These are phyloP conservation scores for Drosophila quasianomalipes DNA, from an alignment of 2,888 invertebrate genomes.

Conservation along the genomic window DNA sequence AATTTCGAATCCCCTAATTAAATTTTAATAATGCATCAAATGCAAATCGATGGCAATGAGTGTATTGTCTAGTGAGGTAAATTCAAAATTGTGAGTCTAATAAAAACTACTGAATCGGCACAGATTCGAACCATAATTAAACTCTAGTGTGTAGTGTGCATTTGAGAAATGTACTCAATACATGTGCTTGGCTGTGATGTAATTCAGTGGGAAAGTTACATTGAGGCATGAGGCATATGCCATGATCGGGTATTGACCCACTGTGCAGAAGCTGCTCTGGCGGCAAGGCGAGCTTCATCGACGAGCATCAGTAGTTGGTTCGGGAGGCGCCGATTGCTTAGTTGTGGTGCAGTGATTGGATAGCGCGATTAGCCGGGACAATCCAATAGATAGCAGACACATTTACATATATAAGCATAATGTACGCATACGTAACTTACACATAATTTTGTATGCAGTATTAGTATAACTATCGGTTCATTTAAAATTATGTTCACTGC, in stretches of 20 bases:
- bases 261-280: constrained; percentile 37
- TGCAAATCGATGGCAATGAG: neutral
- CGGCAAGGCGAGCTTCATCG: constrained; percentile 19
- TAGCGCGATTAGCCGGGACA: constrained; percentile 40
- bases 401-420: neutral
- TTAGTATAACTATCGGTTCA: constrained; percentile 3
- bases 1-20: constrained; percentile 6
- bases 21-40: neutral
- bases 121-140: neutral
- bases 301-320: constrained; percentile 27
- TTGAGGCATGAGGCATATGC: neutral
- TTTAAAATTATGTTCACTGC: neutral
- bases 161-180: neutral
- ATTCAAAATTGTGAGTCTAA: neutral
- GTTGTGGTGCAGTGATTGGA: constrained; percentile 50
- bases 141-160: neutral
- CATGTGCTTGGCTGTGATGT: neutral
- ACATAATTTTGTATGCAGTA: neutral
- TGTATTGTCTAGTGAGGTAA: neutral
- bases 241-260: constrained; percentile 15
- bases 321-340: constrained; percentile 39
- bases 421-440: constrained; percentile 1
- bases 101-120: no score
- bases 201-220: neutral
- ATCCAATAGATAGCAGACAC: constrained; percentile 17